Evolutionary conservation across 2,113 vertebrate genomes (phyloP).

Genomic region (Axis porcinus): DNA sequence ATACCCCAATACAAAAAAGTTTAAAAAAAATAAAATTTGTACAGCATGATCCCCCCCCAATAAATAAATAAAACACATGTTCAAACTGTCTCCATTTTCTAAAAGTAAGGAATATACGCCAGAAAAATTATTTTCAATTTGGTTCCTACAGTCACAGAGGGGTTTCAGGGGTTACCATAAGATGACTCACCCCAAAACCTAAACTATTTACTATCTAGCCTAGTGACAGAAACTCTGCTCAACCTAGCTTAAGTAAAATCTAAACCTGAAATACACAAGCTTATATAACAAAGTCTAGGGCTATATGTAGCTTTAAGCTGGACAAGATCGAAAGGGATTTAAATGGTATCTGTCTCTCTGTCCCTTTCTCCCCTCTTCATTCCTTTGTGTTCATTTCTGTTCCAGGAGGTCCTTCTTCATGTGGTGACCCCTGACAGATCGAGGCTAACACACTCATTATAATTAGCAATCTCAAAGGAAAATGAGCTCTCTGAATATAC

Average conservation of each 20-base stretch:
- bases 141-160: not conserved
- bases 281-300: not conserved
- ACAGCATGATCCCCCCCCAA: not conserved
- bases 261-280: not conserved
- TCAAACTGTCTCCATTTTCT: not conserved
- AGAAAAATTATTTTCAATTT: not conserved
- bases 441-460: not conserved
- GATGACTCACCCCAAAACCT: not conserved
- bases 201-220: not conserved
- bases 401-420: not conserved
- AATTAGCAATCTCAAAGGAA: not conserved
- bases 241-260: not conserved
- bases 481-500: not conserved
- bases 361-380: not conserved
- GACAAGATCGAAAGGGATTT: not conserved
- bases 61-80: not conserved
- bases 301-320: not conserved
- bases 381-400: not conserved
- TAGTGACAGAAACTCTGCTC: not conserved
- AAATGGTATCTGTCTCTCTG: not conserved
- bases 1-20: not conserved
- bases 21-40: not conserved
- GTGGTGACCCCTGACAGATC: not conserved
- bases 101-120: not conserved
- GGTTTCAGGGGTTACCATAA: not conserved